Percentiles rank a stretch among this genome's conserved stretches.
phyloP scores from a whole-genome alignment of 1,140 invertebrate species.

The Ptiloglossa arizonensis region DNA sequence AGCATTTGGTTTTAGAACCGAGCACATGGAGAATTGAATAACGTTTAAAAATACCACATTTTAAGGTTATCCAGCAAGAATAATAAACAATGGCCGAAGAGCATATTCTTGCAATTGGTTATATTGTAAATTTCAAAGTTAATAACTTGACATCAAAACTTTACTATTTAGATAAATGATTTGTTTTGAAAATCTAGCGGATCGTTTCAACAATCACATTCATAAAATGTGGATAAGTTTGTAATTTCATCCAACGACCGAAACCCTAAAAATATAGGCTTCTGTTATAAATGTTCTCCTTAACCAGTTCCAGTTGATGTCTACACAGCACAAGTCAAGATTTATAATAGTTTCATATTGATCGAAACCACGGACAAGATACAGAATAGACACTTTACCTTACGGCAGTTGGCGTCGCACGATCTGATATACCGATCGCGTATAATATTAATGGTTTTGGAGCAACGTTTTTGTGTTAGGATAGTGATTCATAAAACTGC shows the following conservation, averaged over 20 bases:
- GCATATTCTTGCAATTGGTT: background rate
- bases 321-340: too few relatives aligned
- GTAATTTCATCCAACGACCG: background rate
- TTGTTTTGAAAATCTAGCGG: background rate
- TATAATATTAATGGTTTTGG: too few relatives aligned
- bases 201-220: background rate
- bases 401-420: too few relatives aligned
- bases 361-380: too few relatives aligned
- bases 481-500: too few relatives aligned
- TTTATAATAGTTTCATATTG: too few relatives aligned
- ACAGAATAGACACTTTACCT: too few relatives aligned
- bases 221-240: background rate
- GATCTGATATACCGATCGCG: too few relatives aligned
- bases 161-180: background rate
- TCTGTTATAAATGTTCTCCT: too few relatives aligned
- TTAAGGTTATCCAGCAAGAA: background rate
- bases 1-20: constrained; percentile 11
- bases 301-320: too few relatives aligned
- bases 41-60: too few relatives aligned
- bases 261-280: background rate
- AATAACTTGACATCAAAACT: background rate
- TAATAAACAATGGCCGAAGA: background rate
- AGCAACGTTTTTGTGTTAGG: too few relatives aligned
- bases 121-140: background rate
- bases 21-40: constrained; percentile 28